Evolutionary conservation across 1,140 invertebrate species (phyloP), one percentile per base, ranked within the genome.

Genomic region (Diabrotica virgifera): DNA sequence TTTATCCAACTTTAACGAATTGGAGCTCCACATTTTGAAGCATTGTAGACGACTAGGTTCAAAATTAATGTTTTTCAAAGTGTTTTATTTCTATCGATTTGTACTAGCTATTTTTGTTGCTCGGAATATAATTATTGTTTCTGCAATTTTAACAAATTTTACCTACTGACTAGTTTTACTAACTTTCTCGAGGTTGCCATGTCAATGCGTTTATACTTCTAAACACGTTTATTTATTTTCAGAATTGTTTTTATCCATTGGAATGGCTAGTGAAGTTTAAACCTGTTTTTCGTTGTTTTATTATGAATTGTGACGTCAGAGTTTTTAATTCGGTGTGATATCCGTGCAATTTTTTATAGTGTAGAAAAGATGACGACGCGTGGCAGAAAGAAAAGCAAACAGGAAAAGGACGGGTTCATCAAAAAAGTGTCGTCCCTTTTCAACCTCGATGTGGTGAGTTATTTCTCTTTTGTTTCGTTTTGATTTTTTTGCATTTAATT

Each of bases 391-490:
- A 85, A 86, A 79, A 71, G 67, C 13, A 81, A 84, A 78, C 86
- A 87, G 77, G 87, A 89, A 78, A 87, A 90, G 72, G 83, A 85
- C 81, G 87, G 88, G 78, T 91, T 93, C 79, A 88, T 93, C 76
- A 91, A 90, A 82, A 93, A 92, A 84, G 90, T 93, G 67, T 92
- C 90, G 70, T 92, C 90, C 66, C 82, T 93, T 73, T 92, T 93
- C 82, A 92, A 90, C 84, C 85, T 93, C 80, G 90, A 92, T 77
- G 88, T 87, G 88, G 90, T 78, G 67, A 77, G 75, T 75, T 5
- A 8, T 24, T 55, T 55, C 35, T 14, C 53, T 14, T 24, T 24
- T 24, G 24, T 24, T 24, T 24, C 24, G 24, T 24, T 24, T 24
- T 24, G 24, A 24, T 4, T 24, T 24, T 24, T 24, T 24, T 24